Percentiles rank a stretch among this genome's conserved stretches.
Conservation (phyloP, 2,888 invertebrate genomes). For the Drosophila atripex region DNA sequence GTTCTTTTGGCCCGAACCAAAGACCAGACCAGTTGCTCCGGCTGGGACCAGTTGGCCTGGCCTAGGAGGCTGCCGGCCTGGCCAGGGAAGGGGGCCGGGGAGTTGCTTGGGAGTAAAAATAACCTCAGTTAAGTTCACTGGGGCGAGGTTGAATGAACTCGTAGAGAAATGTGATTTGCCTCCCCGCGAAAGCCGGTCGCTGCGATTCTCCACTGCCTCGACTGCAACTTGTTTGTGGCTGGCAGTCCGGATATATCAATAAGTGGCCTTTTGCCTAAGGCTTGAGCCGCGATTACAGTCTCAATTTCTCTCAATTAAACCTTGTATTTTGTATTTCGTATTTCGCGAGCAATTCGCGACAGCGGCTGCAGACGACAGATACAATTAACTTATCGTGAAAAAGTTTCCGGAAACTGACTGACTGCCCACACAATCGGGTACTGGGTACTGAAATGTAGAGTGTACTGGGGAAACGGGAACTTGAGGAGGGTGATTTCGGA, state of each 20-base stretch:
- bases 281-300: conserved; percentile 65
- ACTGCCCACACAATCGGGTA: conserved; percentile 69
- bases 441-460: conserved; percentile 5
- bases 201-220: conserved; percentile 8
- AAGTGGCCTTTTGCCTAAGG: conserved; percentile 56
- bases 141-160: conserved; percentile 84
- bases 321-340: conserved; percentile 35
- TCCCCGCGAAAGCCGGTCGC: conserved; percentile 2
- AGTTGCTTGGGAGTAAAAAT: conserved; percentile 80
- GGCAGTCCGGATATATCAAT: conserved; percentile 73
- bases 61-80: conserved; percentile 6
- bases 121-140: conserved; percentile 84
- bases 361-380: conserved; percentile 50
- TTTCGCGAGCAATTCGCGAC: conserved; percentile 33
- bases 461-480: conserved; percentile 7
- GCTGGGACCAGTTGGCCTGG: conserved; percentile 56
- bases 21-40: conserved; percentile 73
- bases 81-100: conserved; percentile 2
- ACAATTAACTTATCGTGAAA: conserved; percentile 77
- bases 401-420: conserved; percentile 73
- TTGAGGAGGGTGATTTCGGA: not conserved
- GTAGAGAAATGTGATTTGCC: conserved; percentile 44
- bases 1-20: conserved; percentile 35
- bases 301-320: conserved; percentile 73
- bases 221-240: conserved; percentile 55